phyloP scores from a whole-genome alignment of 2,113 vertebrate genomes.

The Trochalopteron elliotii region DNA sequence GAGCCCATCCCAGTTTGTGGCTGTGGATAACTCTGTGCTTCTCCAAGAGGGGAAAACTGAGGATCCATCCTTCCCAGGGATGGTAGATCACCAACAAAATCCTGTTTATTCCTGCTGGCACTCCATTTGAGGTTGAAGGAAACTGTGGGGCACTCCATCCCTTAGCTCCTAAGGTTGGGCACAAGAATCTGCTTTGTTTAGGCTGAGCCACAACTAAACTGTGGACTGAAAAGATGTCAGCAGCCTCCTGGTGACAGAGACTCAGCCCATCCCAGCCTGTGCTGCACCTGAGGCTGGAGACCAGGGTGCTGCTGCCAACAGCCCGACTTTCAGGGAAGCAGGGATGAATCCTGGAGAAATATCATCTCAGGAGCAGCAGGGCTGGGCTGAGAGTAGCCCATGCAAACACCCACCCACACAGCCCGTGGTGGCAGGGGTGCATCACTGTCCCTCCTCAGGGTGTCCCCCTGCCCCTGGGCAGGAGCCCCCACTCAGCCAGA shows the following conservation, averaged over 20 bases:
- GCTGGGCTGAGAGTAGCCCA: not conserved
- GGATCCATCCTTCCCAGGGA: not conserved
- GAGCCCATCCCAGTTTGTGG: not conserved
- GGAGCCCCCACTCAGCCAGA: not conserved
- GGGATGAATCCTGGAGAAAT: not conserved
- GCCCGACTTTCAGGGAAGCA: not conserved
- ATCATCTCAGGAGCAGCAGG: not conserved
- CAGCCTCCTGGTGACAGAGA: rapidly evolving
- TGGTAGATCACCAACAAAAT: rapidly evolving
- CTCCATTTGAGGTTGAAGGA: not conserved
- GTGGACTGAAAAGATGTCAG: not conserved
- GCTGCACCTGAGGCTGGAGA: not conserved
- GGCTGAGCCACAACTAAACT: not conserved
- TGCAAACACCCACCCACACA: not conserved
- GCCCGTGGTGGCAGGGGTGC: rapidly evolving
- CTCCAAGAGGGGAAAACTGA: not conserved
- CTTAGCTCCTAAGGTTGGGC: not conserved
- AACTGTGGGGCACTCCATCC: not conserved
- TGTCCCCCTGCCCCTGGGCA: not conserved
- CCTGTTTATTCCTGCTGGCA: not conserved
- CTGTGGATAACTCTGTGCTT: not conserved
- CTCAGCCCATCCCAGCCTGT: not conserved
- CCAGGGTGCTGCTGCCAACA: not conserved
- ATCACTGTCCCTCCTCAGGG: rapidly evolving
- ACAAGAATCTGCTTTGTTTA: not conserved